Evolutionary conservation across 2,113 vertebrate species (phyloP).

Genomic region (Sceloporus tristichus): DNA sequence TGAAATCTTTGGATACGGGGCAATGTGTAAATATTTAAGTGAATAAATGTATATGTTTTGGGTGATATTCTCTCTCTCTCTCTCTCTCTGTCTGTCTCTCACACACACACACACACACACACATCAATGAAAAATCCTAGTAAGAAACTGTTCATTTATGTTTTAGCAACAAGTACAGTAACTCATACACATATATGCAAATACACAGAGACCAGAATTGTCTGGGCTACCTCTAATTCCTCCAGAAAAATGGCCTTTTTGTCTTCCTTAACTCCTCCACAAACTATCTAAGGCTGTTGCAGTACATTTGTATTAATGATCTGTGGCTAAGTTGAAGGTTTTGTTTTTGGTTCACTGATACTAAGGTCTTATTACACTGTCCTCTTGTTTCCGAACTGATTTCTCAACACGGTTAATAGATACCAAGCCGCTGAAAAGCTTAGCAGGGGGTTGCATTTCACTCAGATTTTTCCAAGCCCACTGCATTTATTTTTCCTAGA

Average conservation of each 20-base stretch:
- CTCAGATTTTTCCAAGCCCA: conserved; percentile 5
- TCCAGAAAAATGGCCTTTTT: not conserved
- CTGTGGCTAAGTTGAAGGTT: conserved; percentile 45
- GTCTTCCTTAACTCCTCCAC: not conserved
- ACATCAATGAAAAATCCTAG: too few species aligned
- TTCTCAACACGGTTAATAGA: conserved; percentile 66
- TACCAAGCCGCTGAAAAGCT: conserved; percentile 45
- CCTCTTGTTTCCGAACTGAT: conserved; percentile 58
- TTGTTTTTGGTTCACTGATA: conserved; percentile 30
- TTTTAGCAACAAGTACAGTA: too few species aligned
- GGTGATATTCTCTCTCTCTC: too few species aligned
- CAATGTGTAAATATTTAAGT: too few species aligned
- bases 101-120: too few species aligned
- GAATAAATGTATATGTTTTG: too few species aligned
- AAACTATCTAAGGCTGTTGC: not conserved
- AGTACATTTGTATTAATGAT: conserved; percentile 20
- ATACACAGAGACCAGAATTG: not conserved
- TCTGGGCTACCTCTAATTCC: not conserved
- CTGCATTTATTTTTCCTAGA: conserved; percentile 50
- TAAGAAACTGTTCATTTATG: too few species aligned
- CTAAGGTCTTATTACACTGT: conserved; percentile 51
- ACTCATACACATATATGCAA: too few species aligned
- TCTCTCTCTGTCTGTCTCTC: too few species aligned
- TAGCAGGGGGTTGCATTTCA: conserved; percentile 14
- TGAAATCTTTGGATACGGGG: too few species aligned